phyloP scores from a whole-genome alignment of 2,888 invertebrate genomes.

The Amiota communis region DNA sequence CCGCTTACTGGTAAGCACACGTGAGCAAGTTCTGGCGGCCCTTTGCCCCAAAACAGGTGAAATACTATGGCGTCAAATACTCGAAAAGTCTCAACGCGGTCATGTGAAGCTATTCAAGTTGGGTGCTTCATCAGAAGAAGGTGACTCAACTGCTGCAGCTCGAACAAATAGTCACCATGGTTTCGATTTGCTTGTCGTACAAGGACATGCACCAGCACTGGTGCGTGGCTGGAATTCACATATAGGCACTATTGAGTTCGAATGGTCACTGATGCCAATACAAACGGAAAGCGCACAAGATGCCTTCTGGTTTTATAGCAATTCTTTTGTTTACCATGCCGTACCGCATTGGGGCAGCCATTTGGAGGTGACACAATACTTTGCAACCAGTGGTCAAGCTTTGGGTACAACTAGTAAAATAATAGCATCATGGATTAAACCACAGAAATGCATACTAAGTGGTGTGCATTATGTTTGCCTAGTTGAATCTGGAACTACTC shows the following conservation, averaged over 20 bases:
- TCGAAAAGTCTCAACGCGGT: slow-evolving; percentile 79
- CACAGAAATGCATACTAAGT: slow-evolving; percentile 76
- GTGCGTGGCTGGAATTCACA: slow-evolving; percentile 86
- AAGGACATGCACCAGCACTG: slow-evolving; percentile 82
- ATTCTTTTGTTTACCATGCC: slow-evolving; percentile 77
- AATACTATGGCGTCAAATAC: slow-evolving; percentile 83
- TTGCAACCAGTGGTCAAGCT: slow-evolving; percentile 77
- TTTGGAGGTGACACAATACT: slow-evolving; percentile 79
- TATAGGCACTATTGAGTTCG: slow-evolving; percentile 82
- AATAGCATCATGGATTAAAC: slow-evolving; percentile 78
- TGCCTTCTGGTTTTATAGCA: slow-evolving; percentile 77
- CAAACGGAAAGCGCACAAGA: slow-evolving; percentile 71
- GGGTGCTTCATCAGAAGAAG: slow-evolving; percentile 50
- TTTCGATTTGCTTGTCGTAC: slow-evolving; percentile 82
- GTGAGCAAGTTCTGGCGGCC: slow-evolving; percentile 90
- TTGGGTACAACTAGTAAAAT: slow-evolving; percentile 76
- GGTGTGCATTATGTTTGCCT: slow-evolving; percentile 80
- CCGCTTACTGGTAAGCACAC: slow-evolving; percentile 86
- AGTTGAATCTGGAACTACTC: slow-evolving; percentile 66
- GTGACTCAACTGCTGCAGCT: slow-evolving; percentile 64
- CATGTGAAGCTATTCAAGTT: slow-evolving; percentile 77
- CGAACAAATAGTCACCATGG: slow-evolving; percentile 70
- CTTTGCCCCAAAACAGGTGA: slow-evolving; percentile 85
- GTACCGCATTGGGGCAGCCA: slow-evolving; percentile 78
- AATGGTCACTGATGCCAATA: slow-evolving; percentile 79